These are phyloP conservation scores for Barypeithes pellucidus DNA, from an alignment of 2,888 invertebrate species.

Conservation along the genomic window DNA sequence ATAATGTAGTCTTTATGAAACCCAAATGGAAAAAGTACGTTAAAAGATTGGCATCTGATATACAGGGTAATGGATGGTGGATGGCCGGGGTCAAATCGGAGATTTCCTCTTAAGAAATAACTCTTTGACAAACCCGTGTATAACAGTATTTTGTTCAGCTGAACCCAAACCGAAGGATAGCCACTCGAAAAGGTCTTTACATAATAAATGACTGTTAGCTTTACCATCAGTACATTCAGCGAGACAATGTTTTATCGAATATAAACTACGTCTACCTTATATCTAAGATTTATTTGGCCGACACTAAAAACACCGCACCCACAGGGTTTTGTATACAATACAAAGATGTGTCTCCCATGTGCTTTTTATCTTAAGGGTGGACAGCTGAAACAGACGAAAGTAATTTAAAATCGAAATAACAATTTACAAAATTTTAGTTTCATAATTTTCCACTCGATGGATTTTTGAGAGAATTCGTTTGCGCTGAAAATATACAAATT, in stretches of 20 bases:
- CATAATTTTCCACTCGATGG: no score
- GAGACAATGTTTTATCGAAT: conserved; percentile 50
- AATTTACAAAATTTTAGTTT: no score
- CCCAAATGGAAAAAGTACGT: no score
- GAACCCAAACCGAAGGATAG: conserved; percentile 61
- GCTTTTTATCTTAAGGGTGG: conserved; percentile 46
- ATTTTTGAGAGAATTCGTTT: no score
- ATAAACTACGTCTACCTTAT: conserved; percentile 43
- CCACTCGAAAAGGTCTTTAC: conserved; percentile 67
- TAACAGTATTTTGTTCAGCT: conserved; percentile 32
- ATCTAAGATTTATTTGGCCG: conserved; percentile 56
- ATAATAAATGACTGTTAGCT: conserved; percentile 69
- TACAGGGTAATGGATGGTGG: no score
- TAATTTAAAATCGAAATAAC: no score
- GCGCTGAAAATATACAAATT: no score
- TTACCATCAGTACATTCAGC: conserved; percentile 63
- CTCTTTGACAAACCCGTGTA: conserved; percentile 23
- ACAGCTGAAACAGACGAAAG: no score
- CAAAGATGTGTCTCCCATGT: conserved; percentile 53
- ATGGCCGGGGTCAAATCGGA: no score
- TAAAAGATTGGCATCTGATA: no score
- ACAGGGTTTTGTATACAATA: conserved; percentile 59
- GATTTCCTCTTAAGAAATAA: no score
- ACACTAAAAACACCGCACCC: conserved; percentile 63
- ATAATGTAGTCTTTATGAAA: no score